Conservation (phyloP, 2,797 vertebrate species). For the Rallus crepitans region DNA sequence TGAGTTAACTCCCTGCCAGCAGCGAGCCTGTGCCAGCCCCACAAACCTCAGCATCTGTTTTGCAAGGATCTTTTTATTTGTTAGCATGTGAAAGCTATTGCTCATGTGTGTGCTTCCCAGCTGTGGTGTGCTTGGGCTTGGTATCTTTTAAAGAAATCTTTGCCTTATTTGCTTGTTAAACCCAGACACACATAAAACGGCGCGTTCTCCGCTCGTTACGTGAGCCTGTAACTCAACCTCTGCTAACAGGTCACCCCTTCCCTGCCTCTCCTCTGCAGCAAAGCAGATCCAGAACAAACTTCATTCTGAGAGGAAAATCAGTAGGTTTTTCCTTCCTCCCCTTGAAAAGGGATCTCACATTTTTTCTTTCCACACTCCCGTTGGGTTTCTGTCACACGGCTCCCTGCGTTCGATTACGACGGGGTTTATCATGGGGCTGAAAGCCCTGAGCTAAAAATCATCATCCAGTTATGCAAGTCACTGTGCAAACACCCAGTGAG, state of each 20-base stretch:
- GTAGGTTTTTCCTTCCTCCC: background rate
- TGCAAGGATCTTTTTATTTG: conserved; percentile 76
- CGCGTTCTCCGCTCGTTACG: background rate
- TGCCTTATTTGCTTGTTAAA: conserved; percentile 68
- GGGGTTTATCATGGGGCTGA: background rate
- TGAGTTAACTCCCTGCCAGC: conserved; percentile 73
- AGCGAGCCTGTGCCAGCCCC: conserved; percentile 76
- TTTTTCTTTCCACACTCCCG: background rate
- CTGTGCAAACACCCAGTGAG: background rate
- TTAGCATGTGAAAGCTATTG: conserved; percentile 79
- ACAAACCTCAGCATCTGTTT: conserved; percentile 80
- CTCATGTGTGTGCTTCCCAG: conserved; percentile 76
- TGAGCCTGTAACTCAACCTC: conserved; percentile 22
- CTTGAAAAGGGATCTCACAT: background rate
- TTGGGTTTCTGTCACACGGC: background rate
- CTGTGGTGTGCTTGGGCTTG: conserved; percentile 64
- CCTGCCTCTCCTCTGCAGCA: background rate
- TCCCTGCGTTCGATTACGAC: background rate
- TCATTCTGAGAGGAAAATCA: background rate
- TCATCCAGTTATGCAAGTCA: conserved; percentile 4
- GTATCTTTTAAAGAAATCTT: conserved; percentile 63
- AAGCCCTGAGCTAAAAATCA: conserved; percentile 38
- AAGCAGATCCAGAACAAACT: background rate
- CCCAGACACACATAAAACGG: conserved; percentile 24
- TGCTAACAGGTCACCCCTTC: background rate